Base-by-base conservation (phyloP, 2,797 vertebrate genomes). In the Oreortyx pictus region DNA sequence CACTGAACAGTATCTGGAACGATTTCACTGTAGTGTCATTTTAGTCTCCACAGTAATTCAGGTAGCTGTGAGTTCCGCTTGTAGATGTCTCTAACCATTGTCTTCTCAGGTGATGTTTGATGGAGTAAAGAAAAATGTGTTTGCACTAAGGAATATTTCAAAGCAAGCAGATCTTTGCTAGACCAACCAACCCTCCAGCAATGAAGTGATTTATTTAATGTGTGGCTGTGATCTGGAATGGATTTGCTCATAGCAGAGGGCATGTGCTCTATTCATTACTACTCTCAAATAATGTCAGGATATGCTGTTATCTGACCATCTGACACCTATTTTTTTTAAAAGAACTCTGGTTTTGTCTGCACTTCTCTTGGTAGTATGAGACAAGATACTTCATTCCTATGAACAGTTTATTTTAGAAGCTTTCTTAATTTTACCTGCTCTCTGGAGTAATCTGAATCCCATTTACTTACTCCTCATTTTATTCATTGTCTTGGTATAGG, bases 41-140 rank as follows among this genome's bases (percentile, higher is more conserved):
- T 78, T 76, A 61, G 31, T 54, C 18, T 90, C 87, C 41, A 71
- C 22, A 59, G 72, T 90, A 83, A 43, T 78, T 16, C 31, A 35
- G 6, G 4, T 82, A 44, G 19, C 70, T 92, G n/a, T 39, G 77
- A 0, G 85, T 90, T 80, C 33, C 68, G 25, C 73, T 72, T 85
- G 27, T 59, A 52, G n/a, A 61, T 31, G 8, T 67, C 49, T 20
- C 19, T 74, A 62, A 54, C n/a, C 1, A 9, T 9, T 57, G 24
- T 75, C 54, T 76, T 64, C 72, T 71, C 35, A 60, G 35, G 29
- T 59, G 35, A 31, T 39, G 68, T 5, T 71, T 91, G 46, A 62
- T 29, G 74, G 33, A 29, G 50, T 17, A 82, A 80, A 88, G 19
- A 72, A 35, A 91, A 89, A 71, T 5, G 14, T 37, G 2, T 74